Evolutionary conservation across 1,140 invertebrate genomes (phyloP).

Genomic region (Brachionus rotundiformis): DNA sequence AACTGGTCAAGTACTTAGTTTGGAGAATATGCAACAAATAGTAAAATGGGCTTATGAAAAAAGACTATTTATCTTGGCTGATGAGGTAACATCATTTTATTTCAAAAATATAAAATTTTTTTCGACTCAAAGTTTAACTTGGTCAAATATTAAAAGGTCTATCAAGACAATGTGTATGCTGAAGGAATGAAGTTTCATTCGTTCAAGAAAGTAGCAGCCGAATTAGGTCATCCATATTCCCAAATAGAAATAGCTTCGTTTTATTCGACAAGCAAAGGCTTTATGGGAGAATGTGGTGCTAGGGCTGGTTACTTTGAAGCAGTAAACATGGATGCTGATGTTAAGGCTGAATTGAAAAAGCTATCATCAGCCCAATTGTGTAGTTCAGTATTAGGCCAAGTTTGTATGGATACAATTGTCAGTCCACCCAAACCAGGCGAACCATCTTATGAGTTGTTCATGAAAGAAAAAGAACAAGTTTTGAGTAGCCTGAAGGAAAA

Average conservation of each 20-base stretch:
- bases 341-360: constrained; percentile 79
- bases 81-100: constrained; percentile 73
- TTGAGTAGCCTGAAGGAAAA: constrained; percentile 75
- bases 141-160: constrained; percentile 66
- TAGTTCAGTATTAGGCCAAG: constrained; percentile 41
- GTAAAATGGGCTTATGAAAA: constrained; percentile 88
- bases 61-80: constrained; percentile 84
- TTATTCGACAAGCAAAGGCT: constrained; percentile 92
- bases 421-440: constrained; percentile 73
- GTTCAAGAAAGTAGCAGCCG: constrained; percentile 86
- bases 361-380: constrained; percentile 60
- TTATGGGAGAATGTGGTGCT: constrained; percentile 68
- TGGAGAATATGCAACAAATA: constrained; percentile 84
- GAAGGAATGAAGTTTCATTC: constrained; percentile 82
- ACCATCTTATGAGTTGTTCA: constrained; percentile 69
- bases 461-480: constrained; percentile 78
- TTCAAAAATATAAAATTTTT: not conserved
- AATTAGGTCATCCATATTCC: constrained; percentile 83
- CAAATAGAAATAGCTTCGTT: constrained; percentile 87
- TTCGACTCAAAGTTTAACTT: not conserved
- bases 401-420: constrained; percentile 46
- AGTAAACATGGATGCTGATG: constrained; percentile 79
- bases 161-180: constrained; percentile 92
- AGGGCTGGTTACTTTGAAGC: constrained; percentile 75
- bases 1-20: constrained; percentile 84